phyloP scores from a whole-genome alignment of 1,140 invertebrate genomes.

The Megalonaias nervosa region DNA sequence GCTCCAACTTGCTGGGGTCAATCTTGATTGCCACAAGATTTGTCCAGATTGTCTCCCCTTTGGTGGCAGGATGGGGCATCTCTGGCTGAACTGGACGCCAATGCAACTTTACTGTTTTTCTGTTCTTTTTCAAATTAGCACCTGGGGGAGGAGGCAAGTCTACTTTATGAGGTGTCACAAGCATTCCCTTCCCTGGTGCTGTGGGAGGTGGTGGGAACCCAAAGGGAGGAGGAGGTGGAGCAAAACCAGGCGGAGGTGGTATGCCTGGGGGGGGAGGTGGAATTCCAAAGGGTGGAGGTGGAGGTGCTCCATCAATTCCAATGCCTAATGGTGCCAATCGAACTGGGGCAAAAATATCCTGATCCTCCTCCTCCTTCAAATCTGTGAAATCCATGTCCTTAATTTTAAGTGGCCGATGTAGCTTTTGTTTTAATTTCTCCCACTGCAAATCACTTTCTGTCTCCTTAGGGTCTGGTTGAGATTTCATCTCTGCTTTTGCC shows the following conservation, averaged over 20 bases:
- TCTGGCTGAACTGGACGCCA: slow-evolving; percentile 88
- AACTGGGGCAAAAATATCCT: slow-evolving; percentile 64
- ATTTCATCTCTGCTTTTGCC: slow-evolving; percentile 55
- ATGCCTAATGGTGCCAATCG: slow-evolving; percentile 47
- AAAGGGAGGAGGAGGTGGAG: slow-evolving; percentile 68
- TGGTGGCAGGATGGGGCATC: slow-evolving; percentile 76
- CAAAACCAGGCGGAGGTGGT: slow-evolving; percentile 50
- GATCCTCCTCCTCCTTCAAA: slow-evolving; percentile 78
- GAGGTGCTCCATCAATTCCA: slow-evolving; percentile 62
- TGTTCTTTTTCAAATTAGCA: slow-evolving; percentile 83
- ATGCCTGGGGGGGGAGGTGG: slow-evolving; percentile 67
- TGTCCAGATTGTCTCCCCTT: slow-evolving; percentile 92
- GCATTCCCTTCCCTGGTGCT: slow-evolving; percentile 58
- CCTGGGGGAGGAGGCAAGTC: slow-evolving; percentile 70
- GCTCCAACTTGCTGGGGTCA: slow-evolving; percentile 95
- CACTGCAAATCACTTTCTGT: slow-evolving; percentile 95
- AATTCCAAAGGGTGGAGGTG: slow-evolving; percentile 69
- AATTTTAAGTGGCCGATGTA: slow-evolving; percentile 88
- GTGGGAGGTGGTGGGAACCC: slow-evolving; percentile 69
- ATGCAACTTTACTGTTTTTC: slow-evolving; percentile 99
- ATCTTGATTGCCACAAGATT: slow-evolving; percentile 84
- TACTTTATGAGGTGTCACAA: slow-evolving; percentile 69
- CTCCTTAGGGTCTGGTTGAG: slow-evolving; percentile 81
- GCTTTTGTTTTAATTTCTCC: slow-evolving; percentile 89
- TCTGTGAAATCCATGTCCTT: slow-evolving; percentile 98